These are phyloP conservation scores for Tetrax tetrax DNA, from an alignment of 2,113 vertebrate genomes.

Conservation along the genomic window DNA sequence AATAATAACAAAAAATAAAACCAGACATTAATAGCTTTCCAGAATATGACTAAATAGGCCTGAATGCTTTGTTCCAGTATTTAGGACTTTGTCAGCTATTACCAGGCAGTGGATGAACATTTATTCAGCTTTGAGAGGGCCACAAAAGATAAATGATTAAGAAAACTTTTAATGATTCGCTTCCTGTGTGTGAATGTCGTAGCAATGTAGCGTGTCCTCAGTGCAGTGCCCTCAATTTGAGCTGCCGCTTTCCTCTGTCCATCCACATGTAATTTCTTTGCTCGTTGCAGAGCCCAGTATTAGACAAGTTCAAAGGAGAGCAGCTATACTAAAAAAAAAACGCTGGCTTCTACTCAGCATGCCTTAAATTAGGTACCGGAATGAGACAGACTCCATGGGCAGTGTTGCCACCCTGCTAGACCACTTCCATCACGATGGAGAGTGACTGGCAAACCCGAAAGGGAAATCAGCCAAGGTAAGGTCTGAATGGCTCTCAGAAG, in stretches of 20 bases:
- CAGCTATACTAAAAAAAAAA: neutral
- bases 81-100: slow-evolving; percentile 1
- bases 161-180: neutral
- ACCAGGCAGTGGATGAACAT: neutral
- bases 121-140: slow-evolving; percentile 7
- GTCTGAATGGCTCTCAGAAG: neutral
- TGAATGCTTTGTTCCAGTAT: neutral
- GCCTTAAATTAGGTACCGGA: neutral
- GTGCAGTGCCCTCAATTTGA: slow-evolving; percentile 10
- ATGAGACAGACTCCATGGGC: neutral
- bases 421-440: rapidly evolving
- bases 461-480: neutral
- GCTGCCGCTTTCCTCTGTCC: neutral
- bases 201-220: neutral
- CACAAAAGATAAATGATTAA: neutral
- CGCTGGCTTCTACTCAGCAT: rapidly evolving
- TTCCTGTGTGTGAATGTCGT: neutral
- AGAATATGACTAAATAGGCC: neutral
- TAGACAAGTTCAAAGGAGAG: neutral
- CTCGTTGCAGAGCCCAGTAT: neutral
- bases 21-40: neutral
- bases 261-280: neutral
- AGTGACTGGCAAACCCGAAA: neutral
- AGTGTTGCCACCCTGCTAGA: neutral
- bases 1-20: neutral